Percentiles rank a stretch among this genome's conserved stretches.
Evolutionary conservation across 2,888 invertebrate genomes (phyloP).

Genomic region (Diachrysia chrysitis): DNA sequence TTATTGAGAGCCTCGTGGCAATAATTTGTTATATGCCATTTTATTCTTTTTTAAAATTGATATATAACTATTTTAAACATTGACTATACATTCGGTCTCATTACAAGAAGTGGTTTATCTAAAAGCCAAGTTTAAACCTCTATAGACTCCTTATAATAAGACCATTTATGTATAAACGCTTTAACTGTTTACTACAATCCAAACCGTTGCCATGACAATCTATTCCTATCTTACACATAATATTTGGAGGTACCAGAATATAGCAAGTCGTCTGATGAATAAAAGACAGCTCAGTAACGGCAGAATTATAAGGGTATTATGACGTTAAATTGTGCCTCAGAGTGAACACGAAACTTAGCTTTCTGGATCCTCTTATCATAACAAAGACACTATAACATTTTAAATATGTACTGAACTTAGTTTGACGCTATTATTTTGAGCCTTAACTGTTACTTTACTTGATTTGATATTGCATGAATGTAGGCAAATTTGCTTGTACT

Average conservation of each 20-base stretch:
- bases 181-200: not conserved
- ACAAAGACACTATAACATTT: not conserved
- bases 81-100: no score
- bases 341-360: constrained; percentile 19
- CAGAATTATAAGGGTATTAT: constrained; percentile 53
- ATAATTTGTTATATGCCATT: no score
- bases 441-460: not conserved
- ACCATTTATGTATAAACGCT: not conserved
- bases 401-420: not conserved
- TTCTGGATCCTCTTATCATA: constrained; percentile 28
- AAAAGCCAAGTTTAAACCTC: no score
- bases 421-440: not conserved
- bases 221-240: constrained; percentile 12
- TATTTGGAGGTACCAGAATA: constrained; percentile 30
- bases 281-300: constrained; percentile 53
- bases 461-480: not conserved
- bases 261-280: constrained; percentile 49
- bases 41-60: no score
- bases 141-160: no score
- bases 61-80: no score
- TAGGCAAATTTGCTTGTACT: not conserved
- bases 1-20: no score
- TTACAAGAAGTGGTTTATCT: no score
- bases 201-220: not conserved
- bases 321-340: constrained; percentile 24